A percentile compares a stretch with the other conserved stretches of the same genome.
These are phyloP conservation scores for Watsonalla binaria DNA, from an alignment of 2,888 invertebrate genomes.

Conservation along the genomic window DNA sequence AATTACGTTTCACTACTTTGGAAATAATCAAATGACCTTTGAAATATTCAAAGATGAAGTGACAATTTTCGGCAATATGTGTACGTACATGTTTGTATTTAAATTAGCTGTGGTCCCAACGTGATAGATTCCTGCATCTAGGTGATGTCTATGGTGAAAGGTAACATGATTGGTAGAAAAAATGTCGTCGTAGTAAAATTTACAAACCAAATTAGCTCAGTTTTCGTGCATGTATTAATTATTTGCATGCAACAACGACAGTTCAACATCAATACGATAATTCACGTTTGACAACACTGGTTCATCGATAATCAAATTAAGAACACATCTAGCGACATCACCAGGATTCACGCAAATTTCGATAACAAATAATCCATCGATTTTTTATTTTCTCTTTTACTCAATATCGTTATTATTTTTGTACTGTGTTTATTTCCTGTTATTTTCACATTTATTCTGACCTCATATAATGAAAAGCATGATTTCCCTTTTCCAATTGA, in stretches of 20 bases:
- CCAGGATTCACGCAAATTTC: constrained; percentile 29
- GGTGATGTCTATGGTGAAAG: constrained; percentile 43
- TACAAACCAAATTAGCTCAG: constrained; percentile 29
- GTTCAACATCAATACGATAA: constrained; percentile 29
- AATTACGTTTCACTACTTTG: too few relatives aligned
- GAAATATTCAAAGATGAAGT: constrained; percentile 13
- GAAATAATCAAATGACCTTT: not conserved
- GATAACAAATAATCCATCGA: constrained; percentile 27
- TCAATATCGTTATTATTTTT: constrained; percentile 46
- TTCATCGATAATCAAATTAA: constrained; percentile 29
- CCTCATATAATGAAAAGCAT: constrained; percentile 72
- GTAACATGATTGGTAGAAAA: constrained; percentile 34
- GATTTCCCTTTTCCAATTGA: constrained; percentile 38
- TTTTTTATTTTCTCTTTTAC: constrained; percentile 24
- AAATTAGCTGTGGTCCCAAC: constrained; percentile 25
- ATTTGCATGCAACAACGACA: constrained; percentile 47
- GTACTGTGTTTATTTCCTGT: constrained; percentile 42
- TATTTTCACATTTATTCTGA: constrained; percentile 48
- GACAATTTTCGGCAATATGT: constrained; percentile 23
- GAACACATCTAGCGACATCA: constrained; percentile 35
- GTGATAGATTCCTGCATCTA: constrained; percentile 42
- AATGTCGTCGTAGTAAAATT: constrained; percentile 38
- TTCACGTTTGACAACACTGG: constrained; percentile 30
- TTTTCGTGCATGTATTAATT: constrained; percentile 46
- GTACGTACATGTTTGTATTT: constrained; percentile 10